phyloP scores from a whole-genome alignment of 2,888 invertebrate species.

The Rhagophthalmus giganteus region DNA sequence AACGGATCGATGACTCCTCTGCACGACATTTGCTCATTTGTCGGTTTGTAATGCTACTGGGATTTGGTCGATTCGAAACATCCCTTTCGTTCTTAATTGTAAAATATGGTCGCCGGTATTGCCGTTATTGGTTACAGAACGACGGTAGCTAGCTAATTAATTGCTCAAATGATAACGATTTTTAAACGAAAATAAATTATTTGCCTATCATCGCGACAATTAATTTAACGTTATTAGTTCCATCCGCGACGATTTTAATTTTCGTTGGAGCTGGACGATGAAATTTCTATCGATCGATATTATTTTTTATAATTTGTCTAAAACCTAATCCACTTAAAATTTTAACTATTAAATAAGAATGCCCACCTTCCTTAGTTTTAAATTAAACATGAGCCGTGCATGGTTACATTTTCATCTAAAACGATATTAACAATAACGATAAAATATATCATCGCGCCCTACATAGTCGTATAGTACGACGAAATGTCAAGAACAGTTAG shows the following conservation, averaged over 20 bases:
- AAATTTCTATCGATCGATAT: not conserved
- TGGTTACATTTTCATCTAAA: too few relatives aligned
- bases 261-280: not conserved
- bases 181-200: constrained; percentile 19
- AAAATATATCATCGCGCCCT: too few relatives aligned
- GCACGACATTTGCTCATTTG: constrained; percentile 33
- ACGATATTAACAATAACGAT: too few relatives aligned
- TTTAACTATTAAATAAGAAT: not conserved
- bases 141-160: constrained; percentile 17
- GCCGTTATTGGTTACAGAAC: constrained; percentile 16
- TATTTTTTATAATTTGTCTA: not conserved
- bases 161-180: constrained; percentile 20
- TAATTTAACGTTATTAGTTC: not conserved
- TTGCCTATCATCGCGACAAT: not conserved
- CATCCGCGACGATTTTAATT: not conserved
- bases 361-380: too few relatives aligned
- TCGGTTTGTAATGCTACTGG: constrained; percentile 28
- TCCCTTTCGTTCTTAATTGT: constrained; percentile 29
- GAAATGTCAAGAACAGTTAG: too few relatives aligned
- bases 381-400: too few relatives aligned
- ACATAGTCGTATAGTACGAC: too few relatives aligned
- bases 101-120: constrained; percentile 23
- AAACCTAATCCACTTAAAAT: not conserved
- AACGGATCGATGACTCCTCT: constrained; percentile 26
- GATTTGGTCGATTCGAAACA: constrained; percentile 28